Percentiles rank a stretch among this genome's conserved stretches.
phyloP scores from a whole-genome alignment of 2,888 invertebrate species.

The Microchrysa polita region DNA sequence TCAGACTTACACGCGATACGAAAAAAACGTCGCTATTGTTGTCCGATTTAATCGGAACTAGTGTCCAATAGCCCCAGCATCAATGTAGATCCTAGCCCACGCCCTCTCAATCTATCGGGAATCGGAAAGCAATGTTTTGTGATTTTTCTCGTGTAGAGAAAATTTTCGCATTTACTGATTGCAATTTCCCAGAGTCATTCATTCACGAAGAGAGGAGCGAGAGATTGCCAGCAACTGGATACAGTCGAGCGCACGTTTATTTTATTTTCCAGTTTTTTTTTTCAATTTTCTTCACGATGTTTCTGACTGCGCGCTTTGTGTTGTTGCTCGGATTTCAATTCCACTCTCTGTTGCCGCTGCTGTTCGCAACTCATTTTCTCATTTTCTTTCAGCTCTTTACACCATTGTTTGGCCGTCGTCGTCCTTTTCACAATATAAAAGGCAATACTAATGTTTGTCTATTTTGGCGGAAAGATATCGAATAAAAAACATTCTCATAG shows the following conservation, averaged over 20 bases:
- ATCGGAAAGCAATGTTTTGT: constrained; percentile 1
- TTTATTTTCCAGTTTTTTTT: constrained; percentile 19
- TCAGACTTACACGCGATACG: too few relatives aligned
- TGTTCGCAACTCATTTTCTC: constrained; percentile 27
- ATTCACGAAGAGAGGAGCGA: too few relatives aligned
- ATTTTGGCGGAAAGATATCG: constrained; percentile 28
- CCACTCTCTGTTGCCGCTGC: neutral
- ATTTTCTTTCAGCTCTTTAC: constrained; percentile 29
- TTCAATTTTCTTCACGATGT: constrained; percentile 38
- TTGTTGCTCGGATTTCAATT: constrained; percentile 16
- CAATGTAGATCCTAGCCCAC: neutral
- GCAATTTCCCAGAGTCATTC: constrained; percentile 43
- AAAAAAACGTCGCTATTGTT: too few relatives aligned
- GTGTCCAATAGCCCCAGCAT: constrained; percentile 10
- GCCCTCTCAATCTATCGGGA: constrained; percentile 1
- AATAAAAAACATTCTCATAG: neutral
- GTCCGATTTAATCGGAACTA: constrained; percentile 47
- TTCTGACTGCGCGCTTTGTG: neutral
- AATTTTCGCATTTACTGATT: constrained; percentile 44
- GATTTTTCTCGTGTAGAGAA: constrained; percentile 30
- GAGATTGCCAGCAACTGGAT: neutral
- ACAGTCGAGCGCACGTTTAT: constrained; percentile 33
- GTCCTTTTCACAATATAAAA: constrained; percentile 37
- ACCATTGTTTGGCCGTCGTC: constrained; percentile 31
- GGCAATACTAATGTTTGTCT: constrained; percentile 40